phyloP scores from a whole-genome alignment of 2,797 vertebrate genomes.

The Anisognathus igniventris region DNA sequence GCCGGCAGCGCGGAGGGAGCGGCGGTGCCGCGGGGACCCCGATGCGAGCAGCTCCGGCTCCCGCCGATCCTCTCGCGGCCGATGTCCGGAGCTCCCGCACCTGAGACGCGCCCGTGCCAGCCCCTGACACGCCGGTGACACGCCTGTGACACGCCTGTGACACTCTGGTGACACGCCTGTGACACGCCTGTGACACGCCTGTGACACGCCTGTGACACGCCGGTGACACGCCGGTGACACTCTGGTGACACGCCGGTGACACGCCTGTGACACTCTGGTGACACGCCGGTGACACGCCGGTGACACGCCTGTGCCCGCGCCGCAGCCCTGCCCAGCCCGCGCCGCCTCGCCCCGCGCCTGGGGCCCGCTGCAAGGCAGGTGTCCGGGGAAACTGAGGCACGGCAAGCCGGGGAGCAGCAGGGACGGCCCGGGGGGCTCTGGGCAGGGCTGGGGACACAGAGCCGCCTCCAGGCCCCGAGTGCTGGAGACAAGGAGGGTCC shows the following conservation, averaged over 20 bases:
- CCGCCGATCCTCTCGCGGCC: neutral
- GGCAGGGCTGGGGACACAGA: neutral
- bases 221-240: neutral
- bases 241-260: neutral
- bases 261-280: neutral
- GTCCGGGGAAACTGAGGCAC: neutral
- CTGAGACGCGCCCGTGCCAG: neutral
- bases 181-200: no score
- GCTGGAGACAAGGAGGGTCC: neutral
- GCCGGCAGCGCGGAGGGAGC: neutral
- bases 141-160: no score
- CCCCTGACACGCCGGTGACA: no score
- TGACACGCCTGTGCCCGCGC: neutral
- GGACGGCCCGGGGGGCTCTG: rapidly evolving
- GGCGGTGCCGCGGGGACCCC: neutral
- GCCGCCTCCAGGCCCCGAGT: rapidly evolving
- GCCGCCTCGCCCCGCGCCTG: neutral
- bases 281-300: neutral
- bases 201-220: no score
- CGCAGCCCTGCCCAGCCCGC: conserved; percentile 44
- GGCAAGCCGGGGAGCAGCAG: rapidly evolving
- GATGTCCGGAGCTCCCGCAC: neutral
- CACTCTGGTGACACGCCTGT: no score
- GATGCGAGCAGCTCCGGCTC: neutral
- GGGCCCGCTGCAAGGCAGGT: conserved; percentile 24